Base-by-base conservation (phyloP, 2,113 vertebrate genomes). In the Chaetodon auriga region DNA sequence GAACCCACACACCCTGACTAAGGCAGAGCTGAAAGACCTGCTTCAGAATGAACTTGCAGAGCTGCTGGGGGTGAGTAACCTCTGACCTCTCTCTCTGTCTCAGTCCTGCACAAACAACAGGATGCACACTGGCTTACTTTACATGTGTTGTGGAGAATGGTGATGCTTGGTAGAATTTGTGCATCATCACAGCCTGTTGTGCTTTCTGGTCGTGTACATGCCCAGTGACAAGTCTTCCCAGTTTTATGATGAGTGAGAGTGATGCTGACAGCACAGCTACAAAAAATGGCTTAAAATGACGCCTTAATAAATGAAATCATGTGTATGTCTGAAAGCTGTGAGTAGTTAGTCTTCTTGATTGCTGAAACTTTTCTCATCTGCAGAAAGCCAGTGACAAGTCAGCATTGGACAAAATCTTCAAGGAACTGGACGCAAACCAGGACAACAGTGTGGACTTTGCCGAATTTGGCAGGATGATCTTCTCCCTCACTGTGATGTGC, bases 21-120 rank as follows among this genome's bases (percentile, higher is more conserved):
- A 97, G 85, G 95, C 49, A 62, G 97, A 99, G 90, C 87, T 98
- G 72, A 98, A 97, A 68, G 95, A 96, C 0, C 87, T 98, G 82
- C 95, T 98, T 60, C 89, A 94, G 57, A 90, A 77, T 0, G 97
- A 98, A 85, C 41, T 99, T 49, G 91, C 93, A 3, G 91, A 91
- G 0, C 62, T 96, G 4, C 21, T 97, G 51, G 83, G 93, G 65
- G 97, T 98, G 68, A 94, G 96, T 87, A 64, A 79, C 55, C 45
- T 69, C 25, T 72, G 58, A 66, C 43, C 36, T 78, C 55, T 75
- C 0, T 43, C 41, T 43, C 41, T n/a, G 14, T 55, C 25, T 63
- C 11, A 76, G 19, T 15, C 21, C 36, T 58, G 58, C 13, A 51
- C 21, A 53, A 14, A 6, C 35, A 45, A 5, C 49, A 30, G 41